Evolutionary conservation across 2,113 vertebrate genomes (phyloP), one percentile per base, ranked within the genome.

Genomic region (Coregonus clupeaformis): DNA sequence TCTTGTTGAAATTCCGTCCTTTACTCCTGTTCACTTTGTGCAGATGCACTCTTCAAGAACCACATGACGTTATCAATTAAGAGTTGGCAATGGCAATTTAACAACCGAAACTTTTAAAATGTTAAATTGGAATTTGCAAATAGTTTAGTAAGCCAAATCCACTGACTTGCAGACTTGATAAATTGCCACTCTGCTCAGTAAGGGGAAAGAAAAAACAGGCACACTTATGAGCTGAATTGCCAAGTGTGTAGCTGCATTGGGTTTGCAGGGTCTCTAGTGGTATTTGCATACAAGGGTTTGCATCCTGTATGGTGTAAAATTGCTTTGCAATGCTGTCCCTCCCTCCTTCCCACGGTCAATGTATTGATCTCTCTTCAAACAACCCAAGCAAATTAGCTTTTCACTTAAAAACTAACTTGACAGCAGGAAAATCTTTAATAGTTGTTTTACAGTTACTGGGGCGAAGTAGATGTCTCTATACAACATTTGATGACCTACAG

Each of bases 381-480:
- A 68, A 84, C 60, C 78, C 60, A 80, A 84, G 78, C 77, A 85
- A 90, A 91, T 91, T 86, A 89, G 82, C 83, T 81, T 90, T 87
- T 90, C 88, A 91, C 77, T 89, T 88, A n/a, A 77, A 89, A 89
- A 71, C 84, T 69, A 69, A 88, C 86, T 82, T 86, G 89, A 86
- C 86, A 86, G 84, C 62, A 29, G 73, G 81, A 85, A 88, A 89
- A 90, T 81, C 68, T 81, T 88, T 86, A 89, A 88, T 76, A 74
- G 84, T 85, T 83, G 83, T 90, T 42, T 85, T 85, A 80, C 78
- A 73, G 63, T 72, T 74, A 79, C 80, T 78, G 81, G 77, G 71
- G 63, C 22, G 2, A 70, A 72, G 68, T 75, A 73, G 68, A 86
- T 65, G 65, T 80, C 81, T 82, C 74, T 77, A 84, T 85, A 74